phyloP scores from a whole-genome alignment of 2,888 invertebrate genomes.

The Eilema depressum region DNA sequence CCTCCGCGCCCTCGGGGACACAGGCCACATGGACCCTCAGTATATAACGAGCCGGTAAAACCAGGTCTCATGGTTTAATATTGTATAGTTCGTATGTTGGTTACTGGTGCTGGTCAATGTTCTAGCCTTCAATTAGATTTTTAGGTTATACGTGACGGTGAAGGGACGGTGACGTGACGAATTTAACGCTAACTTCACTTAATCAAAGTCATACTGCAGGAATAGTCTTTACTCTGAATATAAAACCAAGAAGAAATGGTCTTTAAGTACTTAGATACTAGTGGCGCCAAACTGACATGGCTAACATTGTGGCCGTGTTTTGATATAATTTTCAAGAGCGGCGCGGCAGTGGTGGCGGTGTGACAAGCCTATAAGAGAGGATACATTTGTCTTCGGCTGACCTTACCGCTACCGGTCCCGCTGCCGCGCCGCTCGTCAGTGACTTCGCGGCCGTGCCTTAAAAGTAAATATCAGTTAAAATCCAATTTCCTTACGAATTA shows the following conservation, averaged over 20 bases:
- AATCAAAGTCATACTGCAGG: background rate
- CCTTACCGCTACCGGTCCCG: too few relatives aligned
- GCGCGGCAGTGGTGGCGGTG: too few relatives aligned
- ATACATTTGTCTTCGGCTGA: too few relatives aligned
- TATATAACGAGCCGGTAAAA: constrained; percentile 88
- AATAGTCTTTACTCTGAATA: background rate
- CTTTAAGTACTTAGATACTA: too few relatives aligned
- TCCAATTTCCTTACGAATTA: too few relatives aligned
- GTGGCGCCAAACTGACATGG: too few relatives aligned
- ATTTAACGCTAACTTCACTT: background rate
- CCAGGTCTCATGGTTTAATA: constrained; percentile 46
- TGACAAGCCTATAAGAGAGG: too few relatives aligned
- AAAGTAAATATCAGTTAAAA: too few relatives aligned
- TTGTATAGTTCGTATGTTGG: constrained; percentile 30
- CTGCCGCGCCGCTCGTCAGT: too few relatives aligned
- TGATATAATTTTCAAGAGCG: too few relatives aligned
- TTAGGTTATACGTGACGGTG: background rate
- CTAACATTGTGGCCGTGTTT: too few relatives aligned
- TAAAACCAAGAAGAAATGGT: background rate
- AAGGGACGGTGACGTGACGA: background rate
- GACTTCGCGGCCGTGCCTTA: too few relatives aligned
- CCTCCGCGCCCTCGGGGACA: constrained; percentile 93
- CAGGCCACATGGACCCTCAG: constrained; percentile 95
- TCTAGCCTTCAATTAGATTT: background rate
- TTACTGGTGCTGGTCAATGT: constrained; percentile 23